A percentile compares a stretch with the other conserved stretches of the same genome.
These are phyloP conservation scores for Apotomis betuletana DNA, from an alignment of 2,888 invertebrate genomes.

Conservation along the genomic window DNA sequence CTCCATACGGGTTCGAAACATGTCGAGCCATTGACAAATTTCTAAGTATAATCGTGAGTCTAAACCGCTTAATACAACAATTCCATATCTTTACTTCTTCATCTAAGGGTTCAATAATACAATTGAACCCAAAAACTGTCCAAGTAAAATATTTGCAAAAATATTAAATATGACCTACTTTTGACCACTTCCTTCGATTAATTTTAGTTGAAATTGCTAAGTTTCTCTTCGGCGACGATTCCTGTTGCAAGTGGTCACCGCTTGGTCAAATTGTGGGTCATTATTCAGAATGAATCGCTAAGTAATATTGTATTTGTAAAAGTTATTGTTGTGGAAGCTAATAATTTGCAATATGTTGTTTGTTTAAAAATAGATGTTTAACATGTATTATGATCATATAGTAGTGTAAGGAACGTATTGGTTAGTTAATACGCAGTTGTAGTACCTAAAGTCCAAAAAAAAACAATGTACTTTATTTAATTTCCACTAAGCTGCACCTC, in stretches of 20 bases:
- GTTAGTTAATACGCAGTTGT: too few relatives aligned
- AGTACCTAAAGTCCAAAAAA: too few relatives aligned
- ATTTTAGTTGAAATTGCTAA: conserved; percentile 20
- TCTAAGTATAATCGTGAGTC: too few relatives aligned
- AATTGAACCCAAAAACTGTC: conserved; percentile 18
- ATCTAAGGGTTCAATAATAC: too few relatives aligned
- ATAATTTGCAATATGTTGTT: conserved; percentile 4
- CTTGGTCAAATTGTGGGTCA: conserved; percentile 14
- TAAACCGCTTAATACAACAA: too few relatives aligned
- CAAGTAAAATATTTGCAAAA: conserved; percentile 13
- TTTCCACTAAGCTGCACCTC: too few relatives aligned
- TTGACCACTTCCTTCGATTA: conserved; percentile 35
- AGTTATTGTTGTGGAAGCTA: background rate
- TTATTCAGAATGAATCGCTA: background rate
- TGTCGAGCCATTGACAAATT: too few relatives aligned
- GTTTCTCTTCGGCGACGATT: conserved; percentile 9
- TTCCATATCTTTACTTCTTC: background rate
- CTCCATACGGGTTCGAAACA: too few relatives aligned
- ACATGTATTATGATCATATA: background rate
- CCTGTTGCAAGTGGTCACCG: conserved; percentile 10
- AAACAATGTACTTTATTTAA: too few relatives aligned
- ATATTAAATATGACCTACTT: conserved; percentile 31
- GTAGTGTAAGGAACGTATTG: too few relatives aligned
- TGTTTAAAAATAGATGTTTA: background rate
- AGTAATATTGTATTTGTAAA: conserved; percentile 11